Evolutionary conservation across 2,888 invertebrate species (phyloP).

Genomic region (Bhutanitis thaidina): DNA sequence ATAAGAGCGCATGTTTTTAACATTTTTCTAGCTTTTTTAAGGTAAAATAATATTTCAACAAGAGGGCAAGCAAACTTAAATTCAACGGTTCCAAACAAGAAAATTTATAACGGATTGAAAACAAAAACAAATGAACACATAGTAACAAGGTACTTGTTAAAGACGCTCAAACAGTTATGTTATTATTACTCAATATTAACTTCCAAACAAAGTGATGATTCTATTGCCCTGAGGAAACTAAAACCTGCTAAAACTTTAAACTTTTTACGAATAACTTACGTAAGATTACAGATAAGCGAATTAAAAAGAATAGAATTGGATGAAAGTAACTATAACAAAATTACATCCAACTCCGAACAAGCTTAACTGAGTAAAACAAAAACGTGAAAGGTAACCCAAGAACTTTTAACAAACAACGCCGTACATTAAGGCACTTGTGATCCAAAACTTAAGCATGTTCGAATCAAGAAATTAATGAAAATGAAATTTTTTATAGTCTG

Average conservation of each 20-base stretch:
- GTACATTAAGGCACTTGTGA: conserved; percentile 68
- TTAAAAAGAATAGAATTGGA: conserved; percentile 30
- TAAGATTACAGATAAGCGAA: conserved; percentile 24
- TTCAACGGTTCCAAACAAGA: conserved; percentile 22
- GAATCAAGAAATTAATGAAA: conserved; percentile 26
- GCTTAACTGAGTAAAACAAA: conserved; percentile 41
- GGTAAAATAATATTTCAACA: too few relatives aligned
- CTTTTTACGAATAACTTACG: conserved; percentile 7
- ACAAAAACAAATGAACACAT: conserved; percentile 1
- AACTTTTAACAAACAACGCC: conserved; percentile 58
- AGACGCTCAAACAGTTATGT: too few relatives aligned
- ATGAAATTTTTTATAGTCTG: conserved; percentile 12
- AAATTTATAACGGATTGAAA: neutral
- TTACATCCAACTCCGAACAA: conserved; percentile 27
- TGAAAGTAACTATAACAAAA: conserved; percentile 22
- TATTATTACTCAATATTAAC: conserved; percentile 2
- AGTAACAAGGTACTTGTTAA: too few relatives aligned
- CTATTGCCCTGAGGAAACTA: too few relatives aligned
- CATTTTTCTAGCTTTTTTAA: too few relatives aligned
- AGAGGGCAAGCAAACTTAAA: conserved; percentile 13
- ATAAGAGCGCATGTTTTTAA: too few relatives aligned
- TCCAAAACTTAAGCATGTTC: conserved; percentile 22
- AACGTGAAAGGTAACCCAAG: conserved; percentile 45
- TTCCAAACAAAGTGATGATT: too few relatives aligned
- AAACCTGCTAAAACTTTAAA: conserved; percentile 18